Base-by-base conservation (phyloP, 1,140 invertebrate genomes). In the Helicoverpa zea region DNA sequence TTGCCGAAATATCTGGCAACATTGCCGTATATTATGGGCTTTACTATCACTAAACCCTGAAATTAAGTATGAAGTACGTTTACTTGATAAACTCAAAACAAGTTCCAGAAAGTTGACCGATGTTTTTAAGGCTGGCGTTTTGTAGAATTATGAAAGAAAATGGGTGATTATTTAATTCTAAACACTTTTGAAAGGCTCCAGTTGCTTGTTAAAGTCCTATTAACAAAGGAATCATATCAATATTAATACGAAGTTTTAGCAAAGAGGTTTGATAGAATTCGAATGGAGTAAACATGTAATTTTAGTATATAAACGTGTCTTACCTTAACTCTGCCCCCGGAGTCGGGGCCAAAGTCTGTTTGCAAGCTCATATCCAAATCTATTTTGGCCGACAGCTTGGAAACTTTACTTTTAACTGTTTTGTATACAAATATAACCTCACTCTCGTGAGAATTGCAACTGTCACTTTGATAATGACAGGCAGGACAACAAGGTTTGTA, bases 1-100 rank as follows among this genome's bases (percentile, higher is more conserved):
- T 99, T 98, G 0, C 98, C 98, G 96, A 99, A 99, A 91, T 98
- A 99, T 81, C 98, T 95, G 0, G 99, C 98, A 78, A 99, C 96
- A 92, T 99, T 99, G 3, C 99, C 99, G 95, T 99, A 99, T 4
- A 99, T 97, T 89, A 99, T 98, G 16, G 99, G 98, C 91, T 99
- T 99, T 0, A 99, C 96, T 84, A 99, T 97, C 3, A 97, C 97
- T 2, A 98, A 92, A 64, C 98, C 98, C 97, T 99, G 82, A 51
- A 94, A 95, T 82, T 51, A 14, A 73, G 10, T 59, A 56, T 80
- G 14, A 54, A 68, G 56, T 29, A 61, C 14, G 18, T 63, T 64
- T 64, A 66, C 10, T 43, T 16, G n/a, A 1, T 16, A 16, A 43
- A 18, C 5, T 43, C 5, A 43, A 7, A 9, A 43, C 35, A 43